Base-by-base conservation (phyloP, 2,797 vertebrate genomes). In the Neosilurus mollespiculum region DNA sequence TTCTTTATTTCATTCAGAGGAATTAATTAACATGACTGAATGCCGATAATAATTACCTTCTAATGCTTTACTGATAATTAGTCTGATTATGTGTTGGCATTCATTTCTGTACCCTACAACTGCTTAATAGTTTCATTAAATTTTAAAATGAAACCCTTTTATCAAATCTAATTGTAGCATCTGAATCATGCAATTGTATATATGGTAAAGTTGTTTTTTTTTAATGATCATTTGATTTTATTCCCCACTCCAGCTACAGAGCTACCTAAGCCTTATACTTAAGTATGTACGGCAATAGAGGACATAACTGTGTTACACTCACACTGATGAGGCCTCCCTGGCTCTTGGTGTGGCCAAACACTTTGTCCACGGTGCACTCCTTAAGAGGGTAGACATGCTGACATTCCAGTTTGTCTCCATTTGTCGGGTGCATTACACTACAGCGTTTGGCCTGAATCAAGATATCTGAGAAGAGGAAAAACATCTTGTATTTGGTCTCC, bases 331-430 rank as follows among this genome's bases (percentile, higher is more conserved):
- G 93, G 43, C 94, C 93, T 80, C 94, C 92, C 82, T 91, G 93
- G 90, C 95, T 95, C 90, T 90, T 90, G 84, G 93, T 93, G 89
- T 95, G 94, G 84, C 96, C 95, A 69, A 96, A 95, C 88, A 95
- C 93, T 94, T 96, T 90, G 90, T 96, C 94, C 88, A 93, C 86
- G 4, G 84, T 86, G 84, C 90, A 91, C 80, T 93, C 92, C 80
- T 88, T 90, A 87, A 95, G 89, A n/a, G 92, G 94, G 89, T 88
- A 95, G 69, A 92, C 89, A 14, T 85, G 88, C 89, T 88, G 92
- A 86, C 92, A 91, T 0, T 53, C 83, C 84, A 95, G 93, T 90
- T 93, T 96, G 89, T 94, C 92, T 71, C 90, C 78, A 37, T 88
- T 90, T 90, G 87, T 90, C 80, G 91, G 92, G 88, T 93, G 92